Evolutionary conservation across 2,797 vertebrate genomes (phyloP), one percentile per base, ranked within the genome.

Genomic region (Netta rufina): DNA sequence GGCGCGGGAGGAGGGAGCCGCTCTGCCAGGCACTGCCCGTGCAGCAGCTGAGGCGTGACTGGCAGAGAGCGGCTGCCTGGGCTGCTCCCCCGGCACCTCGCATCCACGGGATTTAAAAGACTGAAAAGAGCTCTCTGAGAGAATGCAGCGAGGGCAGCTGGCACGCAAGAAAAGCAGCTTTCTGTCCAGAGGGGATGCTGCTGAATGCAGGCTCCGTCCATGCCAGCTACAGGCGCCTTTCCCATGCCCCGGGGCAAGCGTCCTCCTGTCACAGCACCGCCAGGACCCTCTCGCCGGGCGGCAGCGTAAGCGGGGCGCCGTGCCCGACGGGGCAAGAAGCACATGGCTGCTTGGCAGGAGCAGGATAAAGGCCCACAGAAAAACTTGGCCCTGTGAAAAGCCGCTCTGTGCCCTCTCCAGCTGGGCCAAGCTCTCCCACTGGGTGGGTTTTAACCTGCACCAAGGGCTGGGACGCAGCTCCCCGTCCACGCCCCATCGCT

Each of bases 1-100:
- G 49, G 90, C 18, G 80, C 90, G 90, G 54, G 69, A 70, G 80
- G 77, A 93, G 92, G 77, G 92, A 93, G 94, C 88, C 86, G 92
- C 95, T 96, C 88, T 81, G 92, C 94, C 94, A 95, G 93, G 93
- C 96, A 90, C 95, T 94, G 92, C 94, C 90, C 51, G 71, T 89
- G 84, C 90, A 45, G 93, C 93, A 94, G 93, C 94, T 95, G 93
- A 36, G 81, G 91, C 89, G 7, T 90, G 85, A 95, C 87, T 72
- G 65, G 80, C 84, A 75, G 84, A 89, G 60, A 77, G 57, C 67
- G 81, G 77, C 90, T 2, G 80, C 61, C 87, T 65, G 56, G 22
- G 92, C 92, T 89, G 93, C 90, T 95, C 94, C 92, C 93, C 86
- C 32, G 13, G 85, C 91, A 96, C 89, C 95, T 96, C 96, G 84